Evolutionary conservation across 2,888 invertebrate genomes (phyloP).

Genomic region (Thalpophila matura): DNA sequence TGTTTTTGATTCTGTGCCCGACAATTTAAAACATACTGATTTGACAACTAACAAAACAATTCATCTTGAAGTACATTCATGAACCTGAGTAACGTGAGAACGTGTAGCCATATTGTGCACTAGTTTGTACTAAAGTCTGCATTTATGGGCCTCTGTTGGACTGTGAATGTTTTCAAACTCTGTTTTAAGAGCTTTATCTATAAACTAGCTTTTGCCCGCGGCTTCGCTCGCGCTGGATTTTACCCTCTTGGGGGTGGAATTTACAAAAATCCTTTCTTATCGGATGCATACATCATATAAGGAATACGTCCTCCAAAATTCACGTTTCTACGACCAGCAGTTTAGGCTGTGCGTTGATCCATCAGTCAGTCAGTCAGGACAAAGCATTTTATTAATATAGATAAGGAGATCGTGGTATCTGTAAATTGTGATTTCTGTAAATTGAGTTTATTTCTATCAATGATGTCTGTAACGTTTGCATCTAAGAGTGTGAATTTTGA

Average conservation of each 20-base stretch:
- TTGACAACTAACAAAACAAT: conserved; percentile 13
- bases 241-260: no score
- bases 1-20: not conserved
- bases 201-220: no score
- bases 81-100: conserved; percentile 31
- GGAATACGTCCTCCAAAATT: no score
- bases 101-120: conserved; percentile 31
- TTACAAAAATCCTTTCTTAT: no score
- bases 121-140: conserved; percentile 47
- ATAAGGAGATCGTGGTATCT: conserved; percentile 7
- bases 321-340: no score
- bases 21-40: not conserved
- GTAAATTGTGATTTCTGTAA: conserved; percentile 21
- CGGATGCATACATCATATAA: no score
- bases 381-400: no score
- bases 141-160: conserved; percentile 49
- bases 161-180: conserved; percentile 46
- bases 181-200: conserved; percentile 44
- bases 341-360: no score
- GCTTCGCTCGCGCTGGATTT: no score
- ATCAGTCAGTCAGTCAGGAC: no score
- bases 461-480: not conserved
- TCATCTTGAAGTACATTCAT: conserved; percentile 23
- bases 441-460: not conserved
- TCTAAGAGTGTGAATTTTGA: no score